These are phyloP conservation scores for Sapayoa aenigma DNA, from an alignment of 2,113 vertebrate genomes.

Conservation along the genomic window DNA sequence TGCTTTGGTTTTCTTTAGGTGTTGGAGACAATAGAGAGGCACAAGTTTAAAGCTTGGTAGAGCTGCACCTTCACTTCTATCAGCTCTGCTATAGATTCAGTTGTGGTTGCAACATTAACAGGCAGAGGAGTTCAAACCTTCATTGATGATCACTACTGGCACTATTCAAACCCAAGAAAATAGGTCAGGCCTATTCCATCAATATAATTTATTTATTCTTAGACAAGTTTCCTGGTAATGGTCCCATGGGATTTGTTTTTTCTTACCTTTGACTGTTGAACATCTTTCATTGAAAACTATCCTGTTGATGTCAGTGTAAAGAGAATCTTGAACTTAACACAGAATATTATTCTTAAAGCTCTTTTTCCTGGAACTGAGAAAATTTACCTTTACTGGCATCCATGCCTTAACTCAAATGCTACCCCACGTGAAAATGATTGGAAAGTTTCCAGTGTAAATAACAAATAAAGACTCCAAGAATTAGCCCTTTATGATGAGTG, in stretches of 20 bases:
- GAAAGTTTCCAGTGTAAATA: slow-evolving; percentile 30
- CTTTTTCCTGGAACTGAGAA: neutral
- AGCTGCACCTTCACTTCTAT: neutral
- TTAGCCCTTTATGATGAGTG: neutral
- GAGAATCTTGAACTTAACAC: neutral
- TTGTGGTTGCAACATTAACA: accelerated
- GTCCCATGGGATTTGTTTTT: neutral
- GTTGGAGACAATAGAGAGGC: neutral
- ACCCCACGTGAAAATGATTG: slow-evolving; percentile 8
- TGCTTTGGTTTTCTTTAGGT: neutral
- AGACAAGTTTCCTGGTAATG: neutral
- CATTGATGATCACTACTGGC: accelerated
- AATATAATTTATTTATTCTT: neutral
- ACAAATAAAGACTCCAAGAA: neutral
- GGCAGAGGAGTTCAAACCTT: neutral
- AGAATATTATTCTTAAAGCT: neutral
- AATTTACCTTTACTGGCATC: slow-evolving; percentile 6
- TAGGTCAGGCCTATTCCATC: neutral
- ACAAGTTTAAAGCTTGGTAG: neutral
- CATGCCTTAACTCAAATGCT: neutral
- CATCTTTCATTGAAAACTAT: neutral
- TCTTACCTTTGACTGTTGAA: neutral
- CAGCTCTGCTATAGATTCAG: neutral
- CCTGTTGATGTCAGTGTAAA: neutral
- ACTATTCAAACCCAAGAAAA: neutral